Conservation (phyloP, 2,888 invertebrate species). For the Limnephilus auricula region DNA sequence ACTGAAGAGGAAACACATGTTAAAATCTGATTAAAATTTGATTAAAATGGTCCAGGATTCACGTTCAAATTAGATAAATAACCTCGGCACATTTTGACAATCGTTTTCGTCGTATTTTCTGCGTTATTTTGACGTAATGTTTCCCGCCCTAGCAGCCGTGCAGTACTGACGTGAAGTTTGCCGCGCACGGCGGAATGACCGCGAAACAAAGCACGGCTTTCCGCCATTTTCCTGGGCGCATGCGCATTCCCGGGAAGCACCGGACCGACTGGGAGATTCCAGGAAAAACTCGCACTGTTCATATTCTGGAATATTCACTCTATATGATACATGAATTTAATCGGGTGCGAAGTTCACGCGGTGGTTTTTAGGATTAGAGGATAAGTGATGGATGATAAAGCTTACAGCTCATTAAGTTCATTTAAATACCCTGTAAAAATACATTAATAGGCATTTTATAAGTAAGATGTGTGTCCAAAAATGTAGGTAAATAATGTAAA, state of each 20-base stretch:
- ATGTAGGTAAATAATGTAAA: too few species aligned
- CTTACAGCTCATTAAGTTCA: not conserved
- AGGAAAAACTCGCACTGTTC: conserved; percentile 7
- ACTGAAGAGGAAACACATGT: not conserved
- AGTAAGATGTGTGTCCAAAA: too few species aligned
- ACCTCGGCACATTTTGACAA: conserved; percentile 27
- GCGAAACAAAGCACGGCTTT: conserved; percentile 47
- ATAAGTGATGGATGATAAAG: not conserved
- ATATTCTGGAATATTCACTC: not conserved
- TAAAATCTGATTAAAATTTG: not conserved
- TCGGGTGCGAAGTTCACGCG: not conserved
- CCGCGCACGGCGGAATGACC: conserved; percentile 47
- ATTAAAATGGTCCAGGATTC: not conserved
- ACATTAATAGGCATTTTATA: not conserved
- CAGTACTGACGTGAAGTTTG: conserved; percentile 45
- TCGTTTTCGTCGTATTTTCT: not conserved
- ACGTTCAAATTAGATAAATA: not conserved
- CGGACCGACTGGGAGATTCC: not conserved
- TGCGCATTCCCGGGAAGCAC: conserved; percentile 10
- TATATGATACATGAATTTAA: not conserved
- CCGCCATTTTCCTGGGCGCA: not conserved
- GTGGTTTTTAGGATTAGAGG: not conserved
- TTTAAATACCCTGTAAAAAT: not conserved
- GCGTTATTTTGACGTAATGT: not conserved
- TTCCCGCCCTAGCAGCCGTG: conserved; percentile 31